phyloP scores from a whole-genome alignment of 2,797 vertebrate genomes.

The Florisuga fusca region DNA sequence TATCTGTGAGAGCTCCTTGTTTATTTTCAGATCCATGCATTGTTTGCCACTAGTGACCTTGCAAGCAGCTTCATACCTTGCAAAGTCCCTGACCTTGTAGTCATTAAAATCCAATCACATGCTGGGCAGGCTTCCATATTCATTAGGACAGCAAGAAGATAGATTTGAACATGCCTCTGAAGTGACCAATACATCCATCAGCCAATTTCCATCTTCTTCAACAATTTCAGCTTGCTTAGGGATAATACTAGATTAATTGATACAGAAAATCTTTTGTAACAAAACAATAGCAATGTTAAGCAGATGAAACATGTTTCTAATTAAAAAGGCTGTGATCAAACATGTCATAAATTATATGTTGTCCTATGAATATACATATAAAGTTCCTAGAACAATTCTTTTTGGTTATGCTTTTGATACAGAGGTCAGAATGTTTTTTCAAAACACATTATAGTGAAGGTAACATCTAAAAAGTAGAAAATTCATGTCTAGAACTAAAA shows the following conservation, averaged over 20 bases:
- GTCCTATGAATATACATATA: background rate
- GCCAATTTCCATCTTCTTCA: constrained; percentile 77
- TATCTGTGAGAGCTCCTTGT: constrained; percentile 71
- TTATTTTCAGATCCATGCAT: constrained; percentile 73
- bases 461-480: background rate
- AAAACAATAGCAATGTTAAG: constrained; percentile 59
- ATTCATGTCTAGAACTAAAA: background rate
- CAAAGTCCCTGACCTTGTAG: constrained; percentile 73
- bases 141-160: constrained; percentile 78
- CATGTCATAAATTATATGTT: constrained; percentile 45
- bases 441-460: background rate
- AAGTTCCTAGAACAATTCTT: constrained; percentile 22
- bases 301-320: constrained; percentile 57
- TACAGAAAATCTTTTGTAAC: constrained; percentile 68
- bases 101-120: constrained; percentile 81
- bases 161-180: constrained; percentile 78
- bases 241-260: constrained; percentile 76
- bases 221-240: constrained; percentile 71
- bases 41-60: constrained; percentile 71
- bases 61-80: constrained; percentile 71
- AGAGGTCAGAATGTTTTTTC: background rate
- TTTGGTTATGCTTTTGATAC: background rate
- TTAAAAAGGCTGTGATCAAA: constrained; percentile 58
- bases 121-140: constrained; percentile 74
- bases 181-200: constrained; percentile 79